Evolutionary conservation across 2,888 invertebrate genomes (phyloP), one percentile per base, ranked within the genome.

Genomic region (Glaucopsyche alexis): DNA sequence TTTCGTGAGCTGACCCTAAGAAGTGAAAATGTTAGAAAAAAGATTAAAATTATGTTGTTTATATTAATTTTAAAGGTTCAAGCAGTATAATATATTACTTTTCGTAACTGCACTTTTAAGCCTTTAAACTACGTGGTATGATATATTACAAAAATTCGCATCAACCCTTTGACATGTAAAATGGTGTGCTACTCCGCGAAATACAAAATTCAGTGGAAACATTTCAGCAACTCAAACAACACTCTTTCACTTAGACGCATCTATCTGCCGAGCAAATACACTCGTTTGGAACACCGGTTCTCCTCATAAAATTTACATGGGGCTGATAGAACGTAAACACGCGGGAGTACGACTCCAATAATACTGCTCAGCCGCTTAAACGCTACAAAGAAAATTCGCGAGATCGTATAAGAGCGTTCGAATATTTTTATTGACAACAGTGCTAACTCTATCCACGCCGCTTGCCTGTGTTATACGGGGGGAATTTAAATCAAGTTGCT

Each of bases 291-390:
- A 74, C 75, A 77, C 73, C 76, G 74, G 76, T 77, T 78, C 75
- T 72, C 64, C 75, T 66, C 71, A 75, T 74, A 74, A 75, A 78
- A 79, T 78, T 78, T 75, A 78, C 76, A 78, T 80, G 74, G 74
- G 72, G 71, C 75, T 82, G 86, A 89, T 88, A 83, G 85, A 88
- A 89, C 75, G 80, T 81, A 87, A 89, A 89, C 89, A 89, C 75
- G 75, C 72, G 73, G 77, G 81, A 82, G 80, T 82, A 80, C 79
- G 79, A 80, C 81, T 85, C 84, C 71, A 83, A 87, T 82, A 87
- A 87, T 84, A 88, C 75, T 77, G 76, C 79, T 77, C 72, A 67
- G 77, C 80, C 81, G 82, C 82, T 81, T 79, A 81, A 81, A 80
- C 81, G 82, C 81, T 80, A 80, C 79, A 82, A 85, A 84, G 82